phyloP scores from a whole-genome alignment of 2,113 vertebrate genomes.

The Pollimyrus isidori region DNA sequence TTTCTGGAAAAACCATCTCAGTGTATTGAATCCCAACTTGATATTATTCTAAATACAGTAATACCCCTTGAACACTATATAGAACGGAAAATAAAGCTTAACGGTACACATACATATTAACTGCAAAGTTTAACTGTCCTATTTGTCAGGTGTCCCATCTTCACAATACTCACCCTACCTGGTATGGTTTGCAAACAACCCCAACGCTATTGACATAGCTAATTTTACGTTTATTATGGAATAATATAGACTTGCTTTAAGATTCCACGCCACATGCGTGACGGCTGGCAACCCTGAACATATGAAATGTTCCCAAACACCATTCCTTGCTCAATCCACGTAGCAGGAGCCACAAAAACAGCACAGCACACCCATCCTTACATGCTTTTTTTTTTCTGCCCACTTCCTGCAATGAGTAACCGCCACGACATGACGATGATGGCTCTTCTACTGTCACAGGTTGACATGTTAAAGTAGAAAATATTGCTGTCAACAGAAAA shows the following conservation, averaged over 20 bases:
- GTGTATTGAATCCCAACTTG: too few relatives aligned
- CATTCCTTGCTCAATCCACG: background rate
- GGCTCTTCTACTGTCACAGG: background rate
- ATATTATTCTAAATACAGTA: too few relatives aligned
- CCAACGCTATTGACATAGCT: background rate
- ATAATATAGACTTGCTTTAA: background rate
- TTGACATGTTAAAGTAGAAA: background rate
- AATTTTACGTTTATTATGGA: background rate
- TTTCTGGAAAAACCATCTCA: too few relatives aligned
- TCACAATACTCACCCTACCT: too few relatives aligned
- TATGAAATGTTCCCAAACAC: background rate
- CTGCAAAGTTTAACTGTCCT: too few relatives aligned
- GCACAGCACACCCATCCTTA: background rate
- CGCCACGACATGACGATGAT: background rate
- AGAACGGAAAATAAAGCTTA: too few relatives aligned
- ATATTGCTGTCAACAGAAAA: background rate
- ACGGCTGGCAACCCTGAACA: background rate
- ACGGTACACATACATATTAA: too few relatives aligned
- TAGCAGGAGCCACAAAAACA: background rate
- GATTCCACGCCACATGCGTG: background rate
- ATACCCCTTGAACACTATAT: too few relatives aligned
- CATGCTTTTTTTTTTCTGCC: background rate
- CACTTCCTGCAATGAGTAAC: background rate
- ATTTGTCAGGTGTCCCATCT: too few relatives aligned
- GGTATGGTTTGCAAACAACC: too few relatives aligned